phyloP scores from a whole-genome alignment of 2,113 vertebrate genomes.

The Diglossa brunneiventris region DNA sequence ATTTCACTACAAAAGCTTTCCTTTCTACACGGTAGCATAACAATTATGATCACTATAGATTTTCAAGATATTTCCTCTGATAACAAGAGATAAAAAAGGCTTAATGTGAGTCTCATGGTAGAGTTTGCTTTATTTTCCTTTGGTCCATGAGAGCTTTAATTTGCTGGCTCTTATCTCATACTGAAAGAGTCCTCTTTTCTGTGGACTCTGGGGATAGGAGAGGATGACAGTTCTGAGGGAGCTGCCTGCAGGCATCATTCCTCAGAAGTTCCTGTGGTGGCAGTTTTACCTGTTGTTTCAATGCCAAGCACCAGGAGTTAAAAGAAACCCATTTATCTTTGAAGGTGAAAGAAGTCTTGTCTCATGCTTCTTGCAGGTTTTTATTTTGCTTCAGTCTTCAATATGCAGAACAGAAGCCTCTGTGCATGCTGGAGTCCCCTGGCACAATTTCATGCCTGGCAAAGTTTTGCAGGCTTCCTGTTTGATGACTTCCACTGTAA shows the following conservation, averaged over 20 bases:
- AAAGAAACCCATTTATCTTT: background rate
- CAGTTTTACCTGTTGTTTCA: slow-evolving; percentile 36
- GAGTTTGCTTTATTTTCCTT: slow-evolving; percentile 29
- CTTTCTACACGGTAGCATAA: background rate
- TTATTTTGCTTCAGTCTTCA: slow-evolving; percentile 4
- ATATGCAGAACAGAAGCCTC: background rate
- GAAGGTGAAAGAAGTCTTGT: background rate
- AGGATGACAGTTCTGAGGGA: slow-evolving; percentile 35
- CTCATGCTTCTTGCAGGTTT: background rate
- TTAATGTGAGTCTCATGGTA: background rate
- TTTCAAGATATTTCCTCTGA: background rate
- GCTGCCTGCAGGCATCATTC: background rate
- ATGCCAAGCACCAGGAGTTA: background rate
- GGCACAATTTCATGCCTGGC: background rate
- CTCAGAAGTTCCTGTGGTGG: background rate
- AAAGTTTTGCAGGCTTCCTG: background rate
- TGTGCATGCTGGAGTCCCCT: background rate
- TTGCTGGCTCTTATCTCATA: slow-evolving; percentile 16
- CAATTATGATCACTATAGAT: background rate
- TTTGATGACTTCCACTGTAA: background rate
- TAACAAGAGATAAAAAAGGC: background rate
- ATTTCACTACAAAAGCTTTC: slow-evolving; percentile 9
- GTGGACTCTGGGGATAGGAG: rapidly evolving
- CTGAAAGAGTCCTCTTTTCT: slow-evolving; percentile 2
- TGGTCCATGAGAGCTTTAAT: slow-evolving; percentile 32